These are phyloP conservation scores for Strix aluco DNA, from an alignment of 2,113 vertebrate species.

Conservation along the genomic window DNA sequence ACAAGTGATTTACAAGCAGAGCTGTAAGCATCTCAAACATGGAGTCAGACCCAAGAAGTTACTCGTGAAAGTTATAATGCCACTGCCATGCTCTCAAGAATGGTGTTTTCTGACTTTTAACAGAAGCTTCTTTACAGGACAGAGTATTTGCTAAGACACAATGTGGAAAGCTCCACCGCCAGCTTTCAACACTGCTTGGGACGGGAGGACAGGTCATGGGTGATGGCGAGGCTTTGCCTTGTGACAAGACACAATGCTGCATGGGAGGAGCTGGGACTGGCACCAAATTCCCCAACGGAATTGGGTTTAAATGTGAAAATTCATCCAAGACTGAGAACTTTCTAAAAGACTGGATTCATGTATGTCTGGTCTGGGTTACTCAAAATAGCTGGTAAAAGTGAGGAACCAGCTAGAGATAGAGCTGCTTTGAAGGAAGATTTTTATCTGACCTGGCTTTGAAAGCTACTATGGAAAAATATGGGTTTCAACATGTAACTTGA, in stretches of 20 bases:
- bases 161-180: rapidly evolving
- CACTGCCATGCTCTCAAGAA: not conserved
- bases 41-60: not conserved
- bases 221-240: not conserved
- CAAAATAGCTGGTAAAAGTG: not conserved
- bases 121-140: not conserved
- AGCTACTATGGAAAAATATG: not conserved
- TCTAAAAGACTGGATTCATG: not conserved
- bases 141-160: not conserved
- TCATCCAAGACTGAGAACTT: not conserved
- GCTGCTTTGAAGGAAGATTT: not conserved
- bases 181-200: not conserved
- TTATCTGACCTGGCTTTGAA: not conserved
- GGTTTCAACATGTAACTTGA: not conserved
- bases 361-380: not conserved
- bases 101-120: not conserved
- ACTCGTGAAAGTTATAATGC: rapidly evolving
- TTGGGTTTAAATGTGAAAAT: not conserved
- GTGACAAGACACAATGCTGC: rapidly evolving
- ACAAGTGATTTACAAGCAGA: not conserved
- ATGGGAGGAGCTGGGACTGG: not conserved
- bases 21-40: rapidly evolving
- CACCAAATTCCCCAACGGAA: not conserved
- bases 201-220: not conserved
- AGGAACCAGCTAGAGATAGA: not conserved